Base-by-base conservation (phyloP, 37 sponge, comb jelly and placozoan species). In the Halichondria panicea region DNA sequence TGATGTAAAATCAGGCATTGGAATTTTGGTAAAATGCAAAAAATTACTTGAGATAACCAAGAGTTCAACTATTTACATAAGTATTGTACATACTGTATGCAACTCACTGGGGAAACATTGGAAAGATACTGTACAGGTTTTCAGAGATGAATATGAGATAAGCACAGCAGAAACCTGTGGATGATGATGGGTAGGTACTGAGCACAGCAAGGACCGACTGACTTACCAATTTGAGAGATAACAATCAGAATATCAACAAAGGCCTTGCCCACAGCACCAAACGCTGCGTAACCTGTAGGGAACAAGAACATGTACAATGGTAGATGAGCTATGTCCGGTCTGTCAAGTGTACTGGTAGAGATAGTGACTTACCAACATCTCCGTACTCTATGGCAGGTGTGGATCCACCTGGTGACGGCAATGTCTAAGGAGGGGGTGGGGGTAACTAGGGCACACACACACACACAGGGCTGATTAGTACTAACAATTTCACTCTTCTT, bases 131-230 rank as follows among this genome's bases (percentile, higher is more conserved):
- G 55, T 68, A 36, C 1, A 97, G 64, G 63, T 94, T 93, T 55
- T 91, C 86, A 4, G 95, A 77, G 27, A 97, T 94, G 56, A 94
- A 97, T 28, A 97, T 97, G 30, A 94, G 84, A 60, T 97, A 97
- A 0, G 98, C 98, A 87, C 98, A 97, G 36, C 89, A 89, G 81
- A 97, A 97, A 1, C 95, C 96, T 85, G 48, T 48, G 52, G 11
- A 48, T 48, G 52, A 48, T 15, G 52, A 11, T 2, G 4, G 31
- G 2, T 32, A 48, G 18, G 33, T 28, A 48, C 11, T 13, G 31
- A 1, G 37, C 44, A 70, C 44, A 59, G 31, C 13, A 45, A n/a
- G 63, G 56, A 25, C 19, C 1, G 37, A 3, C n/a, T 56, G 15
- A 78, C 86, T 59, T 35, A 89, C 85, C 90, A 74, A 89, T 66